Base-by-base conservation (phyloP, 1,140 invertebrate genomes). In the Meteorus sp. region DNA sequence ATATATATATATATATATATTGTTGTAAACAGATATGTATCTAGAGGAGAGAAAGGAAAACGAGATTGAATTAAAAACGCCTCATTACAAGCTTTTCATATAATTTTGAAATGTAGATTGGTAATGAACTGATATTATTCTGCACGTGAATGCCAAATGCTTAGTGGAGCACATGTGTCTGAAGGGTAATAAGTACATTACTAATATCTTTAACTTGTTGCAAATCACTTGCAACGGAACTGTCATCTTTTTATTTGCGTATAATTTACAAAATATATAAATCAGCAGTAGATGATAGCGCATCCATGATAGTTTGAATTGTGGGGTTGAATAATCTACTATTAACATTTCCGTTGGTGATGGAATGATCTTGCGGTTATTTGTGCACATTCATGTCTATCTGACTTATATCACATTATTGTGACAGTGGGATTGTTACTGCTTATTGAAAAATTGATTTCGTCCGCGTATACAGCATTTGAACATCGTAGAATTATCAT, bases 331-430 rank as follows among this genome's bases (percentile, higher is more conserved):
- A n/a, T 8, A 52, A 3, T 37, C 50, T 25, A 52, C 17, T 19
- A 52, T 52, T 62, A 52, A 56, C 57, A 61, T 65, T 59, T 45
- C 48, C 58, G 65, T 66, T 72, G 73, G 73, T 75, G 72, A 70
- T 74, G 73, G 73, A 75, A 71, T 74, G 71, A 60, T 64, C 53
- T 67, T 68, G 50, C 64, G 45, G 63, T 67, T 33, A 20, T 31
- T 11, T 37, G n/a, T 20, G 19, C 25, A 27, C 50, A 27, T 48
- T 47, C n/a, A n/a, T 29, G 41, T 53, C 37, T 25, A 11, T 33
- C 8, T 47, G 44, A 45, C 7, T 23, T 48, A 45, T 31, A 48
- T 11, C 15, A 11, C 13, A 11, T 29, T 47, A 51, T 59, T 23
- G 48, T 44, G 47, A 31, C 56, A 59, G 47, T 50, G 56, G 39